Evolutionary conservation across 2,797 vertebrate species (phyloP).

Genomic region (Girardinus metallicus): DNA sequence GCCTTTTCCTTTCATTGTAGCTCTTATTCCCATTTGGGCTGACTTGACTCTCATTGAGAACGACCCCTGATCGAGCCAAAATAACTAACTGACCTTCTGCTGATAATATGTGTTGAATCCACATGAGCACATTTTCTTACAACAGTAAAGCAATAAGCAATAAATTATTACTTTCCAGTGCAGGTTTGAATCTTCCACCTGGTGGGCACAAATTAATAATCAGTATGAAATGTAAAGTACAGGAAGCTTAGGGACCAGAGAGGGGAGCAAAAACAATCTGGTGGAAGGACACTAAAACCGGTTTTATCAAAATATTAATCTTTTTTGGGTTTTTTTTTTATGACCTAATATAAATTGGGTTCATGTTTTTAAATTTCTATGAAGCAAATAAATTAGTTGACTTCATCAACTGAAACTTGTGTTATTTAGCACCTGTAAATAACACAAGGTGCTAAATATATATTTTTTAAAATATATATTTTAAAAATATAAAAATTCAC

Average conservation of each 20-base stretch:
- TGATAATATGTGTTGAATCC: not conserved
- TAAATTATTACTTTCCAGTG: not conserved
- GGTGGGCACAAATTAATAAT: not conserved
- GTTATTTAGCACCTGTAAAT: not conserved
- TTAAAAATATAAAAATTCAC: not conserved
- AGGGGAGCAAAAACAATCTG: not conserved
- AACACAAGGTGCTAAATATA: too few species aligned
- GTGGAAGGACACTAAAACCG: not conserved
- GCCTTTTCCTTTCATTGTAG: not conserved
- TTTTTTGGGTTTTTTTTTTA: not conserved
- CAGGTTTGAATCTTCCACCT: not conserved
- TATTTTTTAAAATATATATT: too few species aligned
- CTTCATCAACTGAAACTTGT: not conserved
- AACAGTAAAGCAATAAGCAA: not conserved
- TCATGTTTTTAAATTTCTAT: not conserved
- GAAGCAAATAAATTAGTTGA: not conserved
- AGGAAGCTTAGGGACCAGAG: not conserved
- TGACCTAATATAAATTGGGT: not conserved
- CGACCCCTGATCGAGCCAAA: not conserved
- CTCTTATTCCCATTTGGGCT: not conserved
- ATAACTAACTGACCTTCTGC: not conserved
- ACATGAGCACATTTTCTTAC: not conserved
- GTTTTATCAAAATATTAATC: not conserved
- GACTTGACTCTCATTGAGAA: not conserved
- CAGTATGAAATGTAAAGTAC: not conserved